These are phyloP conservation scores for Baccha elongata DNA, from an alignment of 2,888 invertebrate genomes.

Conservation along the genomic window DNA sequence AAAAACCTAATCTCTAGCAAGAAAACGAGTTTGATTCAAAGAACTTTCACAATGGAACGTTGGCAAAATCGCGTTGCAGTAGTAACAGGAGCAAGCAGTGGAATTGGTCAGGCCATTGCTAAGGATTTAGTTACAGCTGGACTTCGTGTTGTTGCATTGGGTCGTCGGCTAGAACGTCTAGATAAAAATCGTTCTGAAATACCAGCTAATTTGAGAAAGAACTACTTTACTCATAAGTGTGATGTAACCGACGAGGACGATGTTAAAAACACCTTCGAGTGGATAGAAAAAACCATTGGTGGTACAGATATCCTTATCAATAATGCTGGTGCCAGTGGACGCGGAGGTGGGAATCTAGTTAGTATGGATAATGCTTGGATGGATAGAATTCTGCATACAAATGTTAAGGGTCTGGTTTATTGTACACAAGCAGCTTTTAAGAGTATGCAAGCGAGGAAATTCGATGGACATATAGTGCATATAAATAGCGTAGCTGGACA, in stretches of 20 bases:
- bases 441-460: constrained; percentile 80
- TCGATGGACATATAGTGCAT: constrained; percentile 82
- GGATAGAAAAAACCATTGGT: constrained; percentile 82
- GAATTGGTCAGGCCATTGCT: constrained; percentile 83
- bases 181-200: constrained; percentile 54
- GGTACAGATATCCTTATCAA: constrained; percentile 84
- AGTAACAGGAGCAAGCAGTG: constrained; percentile 85
- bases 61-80: constrained; percentile 84
- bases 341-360: constrained; percentile 35
- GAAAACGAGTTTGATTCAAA: constrained; percentile 80
- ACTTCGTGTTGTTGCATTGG: constrained; percentile 83
- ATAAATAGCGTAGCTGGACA: constrained; percentile 78
- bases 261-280: constrained; percentile 82
- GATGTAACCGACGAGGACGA: constrained; percentile 83
- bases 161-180: constrained; percentile 80
- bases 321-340: constrained; percentile 80
- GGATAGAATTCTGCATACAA: constrained; percentile 79
- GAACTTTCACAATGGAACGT: constrained; percentile 81
- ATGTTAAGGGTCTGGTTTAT: constrained; percentile 80
- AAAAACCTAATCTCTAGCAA: constrained; percentile 74
- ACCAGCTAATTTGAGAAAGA: constrained; percentile 64
- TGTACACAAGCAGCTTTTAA: constrained; percentile 82
- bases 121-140: constrained; percentile 81
- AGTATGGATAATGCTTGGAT: constrained; percentile 25
- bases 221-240: constrained; percentile 80